Evolutionary conservation across 2,113 vertebrate species (phyloP).

Genomic region (Rhagologus leucostigma): DNA sequence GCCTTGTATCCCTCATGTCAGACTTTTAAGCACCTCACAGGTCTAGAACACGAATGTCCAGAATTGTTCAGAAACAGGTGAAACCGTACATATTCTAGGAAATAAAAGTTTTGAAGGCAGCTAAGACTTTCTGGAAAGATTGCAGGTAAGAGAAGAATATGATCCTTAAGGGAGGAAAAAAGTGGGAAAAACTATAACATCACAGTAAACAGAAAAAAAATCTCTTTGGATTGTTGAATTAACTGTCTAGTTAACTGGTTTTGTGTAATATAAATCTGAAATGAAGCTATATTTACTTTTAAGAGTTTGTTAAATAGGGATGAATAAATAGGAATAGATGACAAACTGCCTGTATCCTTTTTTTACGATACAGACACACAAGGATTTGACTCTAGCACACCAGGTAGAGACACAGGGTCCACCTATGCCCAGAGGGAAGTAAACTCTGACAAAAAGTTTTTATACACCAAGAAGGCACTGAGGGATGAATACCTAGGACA

Average conservation of each 20-base stretch:
- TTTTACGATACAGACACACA: fast-evolving
- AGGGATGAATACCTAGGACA: background rate
- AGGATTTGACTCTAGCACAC: background rate
- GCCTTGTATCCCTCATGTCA: background rate
- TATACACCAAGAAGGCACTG: background rate
- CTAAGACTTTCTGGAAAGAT: background rate
- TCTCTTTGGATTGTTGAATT: background rate
- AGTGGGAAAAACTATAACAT: background rate
- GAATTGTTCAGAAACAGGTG: background rate
- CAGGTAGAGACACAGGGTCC: background rate
- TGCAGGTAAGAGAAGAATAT: background rate
- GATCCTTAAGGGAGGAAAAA: background rate
- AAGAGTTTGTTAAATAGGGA: background rate
- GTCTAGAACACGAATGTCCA: background rate
- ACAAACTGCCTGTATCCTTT: background rate
- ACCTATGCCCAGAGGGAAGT: background rate
- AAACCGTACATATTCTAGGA: background rate
- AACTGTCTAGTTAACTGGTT: background rate
- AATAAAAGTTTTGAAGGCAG: background rate
- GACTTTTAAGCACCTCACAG: background rate
- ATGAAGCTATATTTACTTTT: background rate
- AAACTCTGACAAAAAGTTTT: background rate
- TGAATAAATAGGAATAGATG: background rate
- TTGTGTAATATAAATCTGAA: background rate
- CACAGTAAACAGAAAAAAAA: background rate